These are phyloP conservation scores for Stomorhina lunata DNA, from an alignment of 2,888 invertebrate species.

Conservation along the genomic window DNA sequence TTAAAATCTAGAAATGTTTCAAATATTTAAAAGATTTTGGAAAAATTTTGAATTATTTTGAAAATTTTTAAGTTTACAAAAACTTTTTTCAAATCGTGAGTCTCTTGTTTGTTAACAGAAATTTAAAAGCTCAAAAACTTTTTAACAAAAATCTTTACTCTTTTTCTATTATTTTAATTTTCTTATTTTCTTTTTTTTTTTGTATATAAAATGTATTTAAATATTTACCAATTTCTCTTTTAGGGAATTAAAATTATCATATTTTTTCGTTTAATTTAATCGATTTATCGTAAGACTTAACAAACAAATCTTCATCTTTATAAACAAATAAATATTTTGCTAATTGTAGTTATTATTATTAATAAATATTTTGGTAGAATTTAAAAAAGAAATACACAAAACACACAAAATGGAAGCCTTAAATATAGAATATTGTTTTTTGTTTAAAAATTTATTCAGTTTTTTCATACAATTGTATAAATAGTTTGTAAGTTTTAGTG, in stretches of 20 bases:
- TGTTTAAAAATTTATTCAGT: conserved; percentile 17
- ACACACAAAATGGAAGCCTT: conserved; percentile 40
- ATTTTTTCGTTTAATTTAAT: conserved; percentile 6
- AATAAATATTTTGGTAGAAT: conserved; percentile 10
- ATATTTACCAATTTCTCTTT: conserved; percentile 17
- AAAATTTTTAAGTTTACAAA: no score
- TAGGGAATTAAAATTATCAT: conserved; percentile 21
- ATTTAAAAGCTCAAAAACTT: no score
- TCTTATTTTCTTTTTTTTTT: no score
- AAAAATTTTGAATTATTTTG: no score
- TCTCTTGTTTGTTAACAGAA: no score
- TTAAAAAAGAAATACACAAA: neutral
- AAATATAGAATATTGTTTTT: conserved; percentile 51
- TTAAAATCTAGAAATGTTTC: no score
- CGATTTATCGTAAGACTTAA: conserved; percentile 20
- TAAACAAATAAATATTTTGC: neutral
- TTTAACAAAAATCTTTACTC: no score
- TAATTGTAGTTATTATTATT: neutral
- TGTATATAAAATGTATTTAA: no score
- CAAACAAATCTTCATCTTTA: neutral
- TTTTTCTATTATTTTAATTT: no score
- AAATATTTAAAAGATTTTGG: no score
- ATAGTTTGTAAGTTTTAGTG: neutral
- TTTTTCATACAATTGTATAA: neutral
- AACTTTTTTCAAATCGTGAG: no score